Evolutionary conservation across 2,888 invertebrate genomes (phyloP).

Genomic region (Unio delphinus): DNA sequence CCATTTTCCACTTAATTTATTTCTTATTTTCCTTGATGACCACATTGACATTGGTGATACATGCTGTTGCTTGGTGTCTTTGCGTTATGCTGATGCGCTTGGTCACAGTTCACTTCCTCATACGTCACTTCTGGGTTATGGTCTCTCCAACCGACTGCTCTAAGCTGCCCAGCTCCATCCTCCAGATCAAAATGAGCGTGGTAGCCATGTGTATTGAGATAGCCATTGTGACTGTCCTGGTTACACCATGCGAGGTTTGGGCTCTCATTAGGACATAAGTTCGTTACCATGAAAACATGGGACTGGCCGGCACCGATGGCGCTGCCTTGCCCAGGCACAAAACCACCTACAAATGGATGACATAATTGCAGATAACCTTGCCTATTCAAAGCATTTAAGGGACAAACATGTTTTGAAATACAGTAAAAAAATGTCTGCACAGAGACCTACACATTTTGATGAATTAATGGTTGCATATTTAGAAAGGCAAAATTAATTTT

Average conservation of each 20-base stretch:
- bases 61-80: conserved; percentile 21
- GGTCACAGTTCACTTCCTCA: conserved; percentile 33
- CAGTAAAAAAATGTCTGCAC: too few relatives aligned
- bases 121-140: conserved; percentile 50
- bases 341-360: conserved; percentile 43
- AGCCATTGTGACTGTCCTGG: conserved; percentile 25
- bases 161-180: conserved; percentile 34
- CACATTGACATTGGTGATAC: conserved; percentile 31
- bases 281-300: conserved; percentile 53
- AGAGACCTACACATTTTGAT: too few relatives aligned
- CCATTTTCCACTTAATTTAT: too few relatives aligned
- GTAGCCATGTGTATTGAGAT: conserved; percentile 37
- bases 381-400: too few relatives aligned
- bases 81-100: conserved; percentile 7
- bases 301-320: conserved; percentile 17
- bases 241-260: conserved; percentile 56
- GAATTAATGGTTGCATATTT: too few relatives aligned
- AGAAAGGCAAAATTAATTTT: too few relatives aligned
- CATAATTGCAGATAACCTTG: not conserved
- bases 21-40: conserved; percentile 8
- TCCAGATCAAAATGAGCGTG: conserved; percentile 45
- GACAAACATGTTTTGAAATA: too few relatives aligned
- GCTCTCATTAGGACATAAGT: conserved; percentile 46
- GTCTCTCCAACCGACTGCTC: conserved; percentile 27
- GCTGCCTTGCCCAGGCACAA: conserved; percentile 41